Conservation (phyloP, 1,140 invertebrate genomes). For the Camponotus pennsylvanicus region DNA sequence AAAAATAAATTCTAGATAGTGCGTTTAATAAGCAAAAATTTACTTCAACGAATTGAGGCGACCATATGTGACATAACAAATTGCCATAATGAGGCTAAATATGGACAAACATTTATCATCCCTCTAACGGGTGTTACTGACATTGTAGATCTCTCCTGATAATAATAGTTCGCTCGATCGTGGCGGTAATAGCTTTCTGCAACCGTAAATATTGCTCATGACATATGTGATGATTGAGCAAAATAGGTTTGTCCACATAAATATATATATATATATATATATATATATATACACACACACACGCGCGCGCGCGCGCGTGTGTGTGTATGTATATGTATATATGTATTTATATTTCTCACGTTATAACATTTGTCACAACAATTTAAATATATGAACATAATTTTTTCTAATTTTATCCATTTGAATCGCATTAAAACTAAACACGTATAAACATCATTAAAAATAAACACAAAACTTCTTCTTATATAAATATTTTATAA, state of each 20-base stretch:
- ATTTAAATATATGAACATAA: neutral
- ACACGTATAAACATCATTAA: too few species aligned
- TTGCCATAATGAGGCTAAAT: slow-evolving; percentile 78
- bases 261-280: neutral
- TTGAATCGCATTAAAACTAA: too few species aligned
- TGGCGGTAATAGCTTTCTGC: slow-evolving; percentile 32
- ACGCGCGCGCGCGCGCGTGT: too few species aligned
- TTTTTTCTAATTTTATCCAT: neutral
- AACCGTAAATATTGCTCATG: slow-evolving; percentile 24
- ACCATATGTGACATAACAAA: slow-evolving; percentile 74
- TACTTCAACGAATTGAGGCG: slow-evolving; percentile 31
- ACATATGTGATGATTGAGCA: neutral
- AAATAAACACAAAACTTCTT: neutral
- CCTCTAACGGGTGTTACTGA: slow-evolving; percentile 59
- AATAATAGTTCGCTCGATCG: slow-evolving; percentile 70
- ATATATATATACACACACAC: too few species aligned
- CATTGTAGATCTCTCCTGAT: slow-evolving; percentile 69
- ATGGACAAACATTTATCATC: slow-evolving; percentile 77
- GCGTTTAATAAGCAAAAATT: neutral
- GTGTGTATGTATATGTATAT: neutral
- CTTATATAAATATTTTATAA: neutral
- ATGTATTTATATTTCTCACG: neutral
- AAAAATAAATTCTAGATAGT: neutral
- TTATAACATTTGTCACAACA: neutral
- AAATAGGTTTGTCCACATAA: neutral